phyloP scores from a whole-genome alignment of 2,113 vertebrate genomes.

The Otus sunia region DNA sequence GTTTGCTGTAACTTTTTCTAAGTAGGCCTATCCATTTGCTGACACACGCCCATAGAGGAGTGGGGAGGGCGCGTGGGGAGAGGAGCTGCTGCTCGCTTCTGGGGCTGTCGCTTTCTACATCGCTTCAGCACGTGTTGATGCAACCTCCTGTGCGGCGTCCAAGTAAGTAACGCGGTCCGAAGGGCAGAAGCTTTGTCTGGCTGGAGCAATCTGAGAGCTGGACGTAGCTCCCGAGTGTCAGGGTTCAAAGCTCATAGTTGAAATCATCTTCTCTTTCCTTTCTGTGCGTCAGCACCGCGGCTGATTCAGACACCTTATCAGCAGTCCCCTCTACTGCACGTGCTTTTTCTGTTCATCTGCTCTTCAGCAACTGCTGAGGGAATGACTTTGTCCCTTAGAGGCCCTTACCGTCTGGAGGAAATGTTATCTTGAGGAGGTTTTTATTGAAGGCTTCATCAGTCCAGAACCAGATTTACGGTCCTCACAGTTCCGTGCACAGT shows the following conservation, averaged over 20 bases:
- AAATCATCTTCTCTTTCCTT: not conserved
- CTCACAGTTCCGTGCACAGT: not conserved
- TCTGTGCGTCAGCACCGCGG: not conserved
- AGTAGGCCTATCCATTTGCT: constrained; percentile 59
- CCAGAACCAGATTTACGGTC: not conserved
- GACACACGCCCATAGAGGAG: not conserved
- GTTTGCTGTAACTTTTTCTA: constrained; percentile 28
- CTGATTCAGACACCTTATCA: not conserved
- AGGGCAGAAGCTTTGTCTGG: not conserved
- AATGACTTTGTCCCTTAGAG: not conserved
- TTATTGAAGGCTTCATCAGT: not conserved
- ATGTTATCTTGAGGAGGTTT: not conserved
- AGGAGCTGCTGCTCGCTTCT: constrained; percentile 64
- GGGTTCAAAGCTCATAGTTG: not conserved
- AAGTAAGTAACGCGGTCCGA: not conserved
- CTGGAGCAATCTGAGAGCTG: not conserved
- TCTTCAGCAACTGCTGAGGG: constrained; percentile 11
- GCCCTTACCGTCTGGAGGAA: not conserved
- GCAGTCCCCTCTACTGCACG: not conserved
- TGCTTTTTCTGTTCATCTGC: not conserved
- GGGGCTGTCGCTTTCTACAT: constrained; percentile 69
- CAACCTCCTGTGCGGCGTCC: not conserved
- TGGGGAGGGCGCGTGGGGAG: not conserved
- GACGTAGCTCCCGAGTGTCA: not conserved
- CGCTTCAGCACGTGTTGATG: constrained; percentile 39